Conservation (phyloP, 2,797 vertebrate genomes). For the Tokudaia tokunoshimensis region DNA sequence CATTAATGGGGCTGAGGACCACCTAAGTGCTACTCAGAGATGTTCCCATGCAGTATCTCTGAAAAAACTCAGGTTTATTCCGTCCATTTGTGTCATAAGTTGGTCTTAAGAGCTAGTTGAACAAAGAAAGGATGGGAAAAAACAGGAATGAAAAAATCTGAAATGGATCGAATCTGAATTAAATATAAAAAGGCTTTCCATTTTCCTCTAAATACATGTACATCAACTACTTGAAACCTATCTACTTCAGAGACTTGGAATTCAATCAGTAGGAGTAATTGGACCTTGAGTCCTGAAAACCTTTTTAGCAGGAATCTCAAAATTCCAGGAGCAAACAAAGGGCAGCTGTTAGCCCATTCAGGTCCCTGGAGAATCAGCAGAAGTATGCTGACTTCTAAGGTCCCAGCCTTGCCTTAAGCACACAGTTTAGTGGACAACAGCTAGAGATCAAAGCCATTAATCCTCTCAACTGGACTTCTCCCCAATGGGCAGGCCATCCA, state of each 20-base stretch:
- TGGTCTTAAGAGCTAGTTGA: not conserved
- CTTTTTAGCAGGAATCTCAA: not conserved
- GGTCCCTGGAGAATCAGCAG: not conserved
- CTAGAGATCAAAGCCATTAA: not conserved
- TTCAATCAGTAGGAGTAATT: not conserved
- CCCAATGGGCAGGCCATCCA: not conserved
- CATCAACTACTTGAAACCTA: not conserved
- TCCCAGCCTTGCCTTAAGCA: not conserved
- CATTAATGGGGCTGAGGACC: not conserved
- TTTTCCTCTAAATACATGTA: constrained; percentile 10
- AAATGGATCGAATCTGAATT: constrained; percentile 7
- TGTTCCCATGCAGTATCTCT: not conserved
- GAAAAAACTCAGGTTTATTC: not conserved
- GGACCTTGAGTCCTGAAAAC: not conserved
- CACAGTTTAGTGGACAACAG: not conserved
- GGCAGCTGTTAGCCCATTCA: not conserved
- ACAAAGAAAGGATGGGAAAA: constrained; percentile 6
- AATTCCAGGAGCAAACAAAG: not conserved
- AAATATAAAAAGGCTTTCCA: constrained; percentile 10
- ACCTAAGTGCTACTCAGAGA: not conserved
- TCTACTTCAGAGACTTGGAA: not conserved
- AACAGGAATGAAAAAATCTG: constrained; percentile 1
- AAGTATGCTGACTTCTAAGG: not conserved
- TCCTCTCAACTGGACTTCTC: not conserved
- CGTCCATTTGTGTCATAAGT: not conserved